Evolutionary conservation across 2,113 vertebrate genomes (phyloP).

Genomic region (Hirundichthys speculiger): DNA sequence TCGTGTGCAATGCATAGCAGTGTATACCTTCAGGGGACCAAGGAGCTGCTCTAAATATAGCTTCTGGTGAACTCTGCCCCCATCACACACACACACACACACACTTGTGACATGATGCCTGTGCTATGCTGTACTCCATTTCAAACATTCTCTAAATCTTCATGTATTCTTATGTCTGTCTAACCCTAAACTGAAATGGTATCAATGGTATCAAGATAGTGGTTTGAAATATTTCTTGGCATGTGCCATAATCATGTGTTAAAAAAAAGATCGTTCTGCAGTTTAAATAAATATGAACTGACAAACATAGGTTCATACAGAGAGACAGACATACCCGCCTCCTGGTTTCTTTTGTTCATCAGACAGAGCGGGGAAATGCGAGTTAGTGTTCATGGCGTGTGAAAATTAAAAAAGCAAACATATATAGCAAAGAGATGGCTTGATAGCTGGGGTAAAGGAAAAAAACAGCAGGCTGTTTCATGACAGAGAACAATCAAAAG

Average conservation of each 20-base stretch:
- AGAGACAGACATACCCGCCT: too few relatives aligned
- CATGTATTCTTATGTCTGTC: constrained; percentile 1
- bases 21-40: constrained; percentile 44
- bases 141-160: constrained; percentile 10
- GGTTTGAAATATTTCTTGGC: too few relatives aligned
- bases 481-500: constrained; percentile 10
- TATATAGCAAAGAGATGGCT: not conserved
- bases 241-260: too few relatives aligned
- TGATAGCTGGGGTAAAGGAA: not conserved
- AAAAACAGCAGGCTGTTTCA: not conserved
- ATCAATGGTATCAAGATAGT: too few relatives aligned
- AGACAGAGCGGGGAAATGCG: not conserved
- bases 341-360: too few relatives aligned
- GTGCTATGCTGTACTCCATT: constrained; percentile 8
- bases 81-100: constrained; percentile 26
- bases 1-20: constrained; percentile 31
- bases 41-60: constrained; percentile 62
- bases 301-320: too few relatives aligned
- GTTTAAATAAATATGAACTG: too few relatives aligned
- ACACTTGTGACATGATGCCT: constrained; percentile 3
- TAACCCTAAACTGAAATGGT: not conserved
- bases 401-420: not conserved
- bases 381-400: not conserved
- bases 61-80: constrained; percentile 39
- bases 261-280: too few relatives aligned